These are phyloP conservation scores for Probosciger aterrimus DNA, from an alignment of 2,113 vertebrate genomes.

Conservation along the genomic window DNA sequence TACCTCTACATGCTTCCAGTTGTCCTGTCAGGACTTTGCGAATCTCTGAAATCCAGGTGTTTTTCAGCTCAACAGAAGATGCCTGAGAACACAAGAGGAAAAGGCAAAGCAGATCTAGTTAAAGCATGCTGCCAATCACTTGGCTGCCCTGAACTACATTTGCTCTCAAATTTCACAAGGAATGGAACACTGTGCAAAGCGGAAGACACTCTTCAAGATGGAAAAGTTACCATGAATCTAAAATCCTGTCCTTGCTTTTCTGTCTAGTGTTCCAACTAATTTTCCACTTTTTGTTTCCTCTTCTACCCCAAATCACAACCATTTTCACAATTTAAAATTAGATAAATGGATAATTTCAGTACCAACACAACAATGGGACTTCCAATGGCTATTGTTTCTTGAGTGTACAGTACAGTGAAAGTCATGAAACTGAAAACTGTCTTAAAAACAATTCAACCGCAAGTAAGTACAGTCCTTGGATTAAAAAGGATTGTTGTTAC, in stretches of 20 bases:
- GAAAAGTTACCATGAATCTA: background rate
- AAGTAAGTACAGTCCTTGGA: background rate
- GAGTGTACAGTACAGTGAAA: background rate
- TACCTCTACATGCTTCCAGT: slow-evolving; percentile 89
- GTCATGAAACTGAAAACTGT: background rate
- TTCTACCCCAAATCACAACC: background rate
- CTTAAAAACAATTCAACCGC: background rate
- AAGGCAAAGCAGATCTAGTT: background rate
- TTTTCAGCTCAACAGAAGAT: slow-evolving; percentile 90
- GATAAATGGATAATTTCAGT: background rate
- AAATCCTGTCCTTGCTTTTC: background rate
- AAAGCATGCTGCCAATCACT: background rate
- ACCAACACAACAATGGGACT: background rate
- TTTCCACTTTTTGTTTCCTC: background rate
- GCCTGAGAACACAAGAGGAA: slow-evolving; percentile 76
- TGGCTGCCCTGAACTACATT: background rate
- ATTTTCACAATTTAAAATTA: background rate
- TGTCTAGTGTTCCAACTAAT: background rate
- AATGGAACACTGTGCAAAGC: background rate
- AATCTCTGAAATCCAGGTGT: slow-evolving; percentile 93
- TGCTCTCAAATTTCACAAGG: background rate
- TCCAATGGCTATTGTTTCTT: background rate
- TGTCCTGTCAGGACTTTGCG: slow-evolving; percentile 91
- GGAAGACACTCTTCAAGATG: background rate
- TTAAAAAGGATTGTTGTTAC: slow-evolving; percentile 57